Evolutionary conservation across 2,797 vertebrate genomes (phyloP).

Genomic region (Artibeus jamaicensis): DNA sequence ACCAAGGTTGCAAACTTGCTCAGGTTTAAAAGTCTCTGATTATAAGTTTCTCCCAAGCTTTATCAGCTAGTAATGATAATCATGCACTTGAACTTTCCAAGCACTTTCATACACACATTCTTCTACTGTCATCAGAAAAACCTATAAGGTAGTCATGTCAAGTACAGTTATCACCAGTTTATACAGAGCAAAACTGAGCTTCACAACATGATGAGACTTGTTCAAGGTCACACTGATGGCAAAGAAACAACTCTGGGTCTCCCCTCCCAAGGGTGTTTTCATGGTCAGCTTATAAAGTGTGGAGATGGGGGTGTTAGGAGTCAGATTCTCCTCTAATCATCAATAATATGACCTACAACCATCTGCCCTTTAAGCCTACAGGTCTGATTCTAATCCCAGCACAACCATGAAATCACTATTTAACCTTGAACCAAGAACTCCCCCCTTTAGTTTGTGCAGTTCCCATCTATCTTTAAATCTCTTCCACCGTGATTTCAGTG

Average conservation of each 20-base stretch:
- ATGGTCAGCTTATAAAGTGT: not conserved
- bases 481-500: not conserved
- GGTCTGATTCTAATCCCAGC: not conserved
- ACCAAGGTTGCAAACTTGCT: not conserved
- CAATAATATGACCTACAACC: not conserved
- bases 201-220: not conserved
- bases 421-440: not conserved
- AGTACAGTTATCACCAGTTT: not conserved
- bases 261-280: not conserved
- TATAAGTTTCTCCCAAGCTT: not conserved
- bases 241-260: not conserved
- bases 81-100: not conserved
- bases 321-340: not conserved
- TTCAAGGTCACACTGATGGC: not conserved
- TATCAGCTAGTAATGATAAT: not conserved
- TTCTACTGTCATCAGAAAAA: not conserved
- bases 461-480: conserved; percentile 14
- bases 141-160: not conserved
- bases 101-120: not conserved
- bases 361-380: not conserved
- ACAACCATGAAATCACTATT: not conserved
- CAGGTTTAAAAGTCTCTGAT: not conserved
- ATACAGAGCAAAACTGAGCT: not conserved
- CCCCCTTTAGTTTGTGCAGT: not conserved
- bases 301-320: not conserved